Conservation (phyloP, 2,797 vertebrate genomes). For the Phataginus tricuspis region DNA sequence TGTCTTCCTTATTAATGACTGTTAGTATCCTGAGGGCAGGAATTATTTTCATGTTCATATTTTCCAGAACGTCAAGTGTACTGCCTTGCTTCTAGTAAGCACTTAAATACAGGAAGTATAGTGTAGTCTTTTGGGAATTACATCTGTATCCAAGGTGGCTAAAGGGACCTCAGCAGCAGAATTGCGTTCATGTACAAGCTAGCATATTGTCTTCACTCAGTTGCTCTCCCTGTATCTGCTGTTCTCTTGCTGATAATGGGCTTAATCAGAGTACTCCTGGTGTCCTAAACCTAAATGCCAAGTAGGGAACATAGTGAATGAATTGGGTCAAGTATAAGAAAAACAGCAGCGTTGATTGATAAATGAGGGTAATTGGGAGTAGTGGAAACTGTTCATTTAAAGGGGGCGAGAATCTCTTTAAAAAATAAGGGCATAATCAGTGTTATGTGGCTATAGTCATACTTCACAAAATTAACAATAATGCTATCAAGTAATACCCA, state of each 20-base stretch:
- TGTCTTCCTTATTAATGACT: neutral
- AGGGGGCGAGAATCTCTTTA: neutral
- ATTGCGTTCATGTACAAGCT: neutral
- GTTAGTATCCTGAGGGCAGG: neutral
- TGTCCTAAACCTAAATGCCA: neutral
- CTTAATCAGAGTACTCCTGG: neutral
- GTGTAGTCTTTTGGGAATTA: neutral
- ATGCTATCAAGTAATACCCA: neutral
- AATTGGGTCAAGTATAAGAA: neutral
- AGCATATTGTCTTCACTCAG: neutral
- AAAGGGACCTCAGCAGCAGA: neutral
- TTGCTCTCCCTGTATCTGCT: neutral
- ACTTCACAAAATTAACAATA: neutral
- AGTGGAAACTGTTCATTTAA: neutral
- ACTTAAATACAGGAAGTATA: neutral
- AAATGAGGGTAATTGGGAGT: neutral
- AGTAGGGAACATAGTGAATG: neutral
- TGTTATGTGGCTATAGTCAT: neutral
- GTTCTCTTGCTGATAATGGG: neutral
- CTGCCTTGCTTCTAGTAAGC: neutral
- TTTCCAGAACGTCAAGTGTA: neutral
- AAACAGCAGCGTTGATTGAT: neutral
- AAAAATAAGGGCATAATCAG: neutral
- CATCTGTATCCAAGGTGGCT: neutral
- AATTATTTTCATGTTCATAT: conserved; percentile 10